Conservation (phyloP, 2,113 vertebrate species). For the Nerophis ophidion region DNA sequence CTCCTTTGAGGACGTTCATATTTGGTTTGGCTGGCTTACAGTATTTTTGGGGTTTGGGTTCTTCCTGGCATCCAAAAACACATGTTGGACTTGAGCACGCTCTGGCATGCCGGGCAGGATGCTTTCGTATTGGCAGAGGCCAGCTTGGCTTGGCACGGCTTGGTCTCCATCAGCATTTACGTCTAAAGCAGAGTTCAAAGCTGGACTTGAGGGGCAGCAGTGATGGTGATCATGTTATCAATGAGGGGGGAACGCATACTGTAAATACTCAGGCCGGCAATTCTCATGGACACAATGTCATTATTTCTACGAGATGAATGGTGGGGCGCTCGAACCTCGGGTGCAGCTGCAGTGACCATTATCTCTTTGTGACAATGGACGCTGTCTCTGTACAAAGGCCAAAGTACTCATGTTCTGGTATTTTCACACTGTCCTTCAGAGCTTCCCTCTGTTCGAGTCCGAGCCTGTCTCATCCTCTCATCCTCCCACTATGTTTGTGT, state of each 20-base stretch:
- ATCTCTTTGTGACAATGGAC: constrained; percentile 52
- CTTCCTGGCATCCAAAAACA: constrained; percentile 62
- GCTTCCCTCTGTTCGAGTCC: constrained; percentile 37
- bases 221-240: constrained; percentile 25
- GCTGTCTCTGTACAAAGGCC: constrained; percentile 45
- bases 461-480: constrained; percentile 60
- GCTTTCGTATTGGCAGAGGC: constrained; percentile 58
- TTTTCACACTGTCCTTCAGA: constrained; percentile 60
- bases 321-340: constrained; percentile 15
- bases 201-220: constrained; percentile 40
- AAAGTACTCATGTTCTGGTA: constrained; percentile 44
- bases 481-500: constrained; percentile 63
- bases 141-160: constrained; percentile 58
- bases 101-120: constrained; percentile 51
- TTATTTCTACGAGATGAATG: background rate
- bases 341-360: constrained; percentile 52
- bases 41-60: constrained; percentile 62
- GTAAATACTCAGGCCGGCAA: too few species aligned
- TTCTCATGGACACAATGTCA: background rate
- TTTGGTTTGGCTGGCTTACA: constrained; percentile 56
- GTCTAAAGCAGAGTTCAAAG: constrained; percentile 59
- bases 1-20: constrained; percentile 66
- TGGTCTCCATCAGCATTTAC: constrained; percentile 41
- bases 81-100: constrained; percentile 56
- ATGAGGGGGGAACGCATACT: background rate